Conservation (phyloP, 53 echinoderm and acorn worm species). For the Astropecten irregularis region DNA sequence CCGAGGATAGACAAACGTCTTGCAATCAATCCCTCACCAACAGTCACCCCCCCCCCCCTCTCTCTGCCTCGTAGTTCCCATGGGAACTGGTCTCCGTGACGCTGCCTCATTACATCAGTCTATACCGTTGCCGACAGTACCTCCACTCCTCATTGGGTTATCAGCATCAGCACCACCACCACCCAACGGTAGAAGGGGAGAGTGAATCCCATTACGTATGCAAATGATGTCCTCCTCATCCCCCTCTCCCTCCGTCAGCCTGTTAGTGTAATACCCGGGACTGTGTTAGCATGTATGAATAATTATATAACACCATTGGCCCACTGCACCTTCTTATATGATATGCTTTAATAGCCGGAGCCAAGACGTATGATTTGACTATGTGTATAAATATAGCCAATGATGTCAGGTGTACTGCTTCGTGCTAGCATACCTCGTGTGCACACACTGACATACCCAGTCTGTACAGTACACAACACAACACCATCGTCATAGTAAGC, state of each 20-base stretch:
- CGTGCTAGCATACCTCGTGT: neutral
- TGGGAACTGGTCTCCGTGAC: conserved; percentile 49
- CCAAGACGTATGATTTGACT: conserved; percentile 22
- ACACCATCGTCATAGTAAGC: neutral
- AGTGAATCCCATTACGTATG: conserved; percentile 51
- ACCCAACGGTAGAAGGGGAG: too few relatives aligned
- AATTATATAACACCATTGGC: conserved; percentile 30
- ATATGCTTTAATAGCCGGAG: neutral
- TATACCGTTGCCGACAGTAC: too few relatives aligned
- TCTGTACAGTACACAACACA: too few relatives aligned
- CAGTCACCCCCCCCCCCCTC: conserved; percentile 7
- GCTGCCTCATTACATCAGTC: conserved; percentile 47
- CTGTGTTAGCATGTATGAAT: conserved; percentile 44
- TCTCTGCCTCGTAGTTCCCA: conserved; percentile 3
- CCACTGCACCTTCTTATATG: conserved; percentile 4
- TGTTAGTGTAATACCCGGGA: neutral
- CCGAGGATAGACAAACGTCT: neutral
- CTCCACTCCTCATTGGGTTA: too few relatives aligned
- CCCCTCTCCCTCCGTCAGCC: too few relatives aligned
- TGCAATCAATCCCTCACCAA: conserved; percentile 27
- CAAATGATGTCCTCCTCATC: conserved; percentile 38
- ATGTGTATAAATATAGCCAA: conserved; percentile 46
- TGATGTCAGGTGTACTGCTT: conserved; percentile 41
- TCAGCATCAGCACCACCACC: too few relatives aligned
- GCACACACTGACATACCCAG: conserved; percentile 8